Conservation (phyloP, 2,797 vertebrate species). For the Mus caroli region DNA sequence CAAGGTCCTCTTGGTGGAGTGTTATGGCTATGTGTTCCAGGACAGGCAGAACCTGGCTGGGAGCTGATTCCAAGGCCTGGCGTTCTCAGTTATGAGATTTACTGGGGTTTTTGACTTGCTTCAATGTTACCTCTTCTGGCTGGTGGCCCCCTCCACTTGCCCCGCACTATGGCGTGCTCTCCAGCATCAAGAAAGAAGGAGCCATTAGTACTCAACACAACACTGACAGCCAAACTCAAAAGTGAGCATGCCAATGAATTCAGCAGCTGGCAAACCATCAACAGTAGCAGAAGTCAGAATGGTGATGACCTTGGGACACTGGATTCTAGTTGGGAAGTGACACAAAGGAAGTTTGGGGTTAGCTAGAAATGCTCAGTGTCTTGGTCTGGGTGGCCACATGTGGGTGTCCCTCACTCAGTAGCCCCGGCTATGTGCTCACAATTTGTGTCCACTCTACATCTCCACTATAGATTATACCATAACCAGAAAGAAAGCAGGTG, state of each 20-base stretch:
- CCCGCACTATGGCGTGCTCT: neutral
- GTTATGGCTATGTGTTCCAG: neutral
- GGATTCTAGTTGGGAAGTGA: neutral
- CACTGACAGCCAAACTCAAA: neutral
- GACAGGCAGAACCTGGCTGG: neutral
- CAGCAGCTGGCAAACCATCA: neutral
- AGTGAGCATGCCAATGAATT: neutral
- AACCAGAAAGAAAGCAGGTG: neutral
- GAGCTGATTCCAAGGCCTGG: neutral
- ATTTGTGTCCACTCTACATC: neutral
- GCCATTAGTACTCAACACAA: neutral
- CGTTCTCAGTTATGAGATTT: neutral
- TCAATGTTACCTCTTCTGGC: neutral
- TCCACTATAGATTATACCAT: neutral
- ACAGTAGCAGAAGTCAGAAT: neutral
- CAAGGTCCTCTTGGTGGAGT: neutral
- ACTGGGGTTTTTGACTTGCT: neutral
- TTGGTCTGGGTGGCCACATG: neutral
- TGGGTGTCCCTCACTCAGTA: neutral
- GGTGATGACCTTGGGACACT: neutral
- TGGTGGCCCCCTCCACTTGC: neutral
- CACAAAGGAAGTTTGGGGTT: neutral
- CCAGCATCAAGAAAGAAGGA: neutral
- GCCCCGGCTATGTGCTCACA: neutral
- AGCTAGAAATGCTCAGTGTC: neutral